Percentiles rank a stretch among this genome's conserved stretches.
Conservation (phyloP, 2,888 invertebrate genomes). For the Eilema griseolum region DNA sequence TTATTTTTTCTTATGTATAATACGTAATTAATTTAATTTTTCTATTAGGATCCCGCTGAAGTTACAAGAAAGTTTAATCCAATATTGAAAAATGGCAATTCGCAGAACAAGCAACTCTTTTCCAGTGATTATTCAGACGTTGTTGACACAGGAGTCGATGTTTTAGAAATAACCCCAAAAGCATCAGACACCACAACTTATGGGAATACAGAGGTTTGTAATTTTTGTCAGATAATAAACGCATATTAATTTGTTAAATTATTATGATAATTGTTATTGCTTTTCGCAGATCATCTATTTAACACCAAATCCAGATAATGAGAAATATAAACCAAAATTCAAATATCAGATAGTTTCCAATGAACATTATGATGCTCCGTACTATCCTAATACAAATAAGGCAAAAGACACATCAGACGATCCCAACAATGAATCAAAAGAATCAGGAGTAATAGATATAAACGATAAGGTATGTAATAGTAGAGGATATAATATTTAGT, state of each 20-base stretch:
- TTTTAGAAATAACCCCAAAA: neutral
- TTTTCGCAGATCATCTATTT: conserved; percentile 16
- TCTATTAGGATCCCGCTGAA: neutral
- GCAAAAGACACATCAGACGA: neutral
- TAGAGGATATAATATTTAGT: neutral
- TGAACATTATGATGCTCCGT: neutral
- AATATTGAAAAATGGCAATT: neutral
- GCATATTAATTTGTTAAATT: neutral
- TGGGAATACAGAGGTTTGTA: neutral
- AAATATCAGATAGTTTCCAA: neutral
- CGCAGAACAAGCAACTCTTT: neutral
- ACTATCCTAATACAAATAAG: neutral
- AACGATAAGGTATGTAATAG: neutral
- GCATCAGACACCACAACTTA: neutral
- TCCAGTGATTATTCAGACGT: neutral
- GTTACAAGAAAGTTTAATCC: neutral
- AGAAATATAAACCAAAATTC: conserved; percentile 10
- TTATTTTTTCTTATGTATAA: too few species aligned
- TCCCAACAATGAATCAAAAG: neutral
- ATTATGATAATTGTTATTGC: neutral
- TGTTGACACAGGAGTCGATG: neutral
- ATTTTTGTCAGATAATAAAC: neutral
- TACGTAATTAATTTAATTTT: neutral
- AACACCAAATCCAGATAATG: neutral
- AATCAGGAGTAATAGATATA: neutral